Evolutionary conservation across 2,888 invertebrate genomes (phyloP), one percentile per base, ranked within the genome.

Genomic region (Pachliopta kotzebuea): DNA sequence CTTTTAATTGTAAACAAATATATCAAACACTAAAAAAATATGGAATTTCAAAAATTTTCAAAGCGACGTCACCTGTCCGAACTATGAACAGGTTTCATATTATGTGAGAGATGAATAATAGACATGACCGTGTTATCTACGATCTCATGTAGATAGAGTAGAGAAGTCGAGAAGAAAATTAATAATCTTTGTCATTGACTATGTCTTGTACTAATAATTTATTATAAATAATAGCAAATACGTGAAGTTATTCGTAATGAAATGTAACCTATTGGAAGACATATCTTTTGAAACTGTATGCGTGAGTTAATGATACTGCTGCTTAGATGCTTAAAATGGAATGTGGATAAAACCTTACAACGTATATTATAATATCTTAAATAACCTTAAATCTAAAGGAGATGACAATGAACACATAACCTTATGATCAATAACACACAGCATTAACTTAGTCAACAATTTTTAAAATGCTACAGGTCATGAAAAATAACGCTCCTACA

Each of bases 251-350:
- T 66, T 63, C 53, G 58, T 68, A 67, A 76, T 79, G 75, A 69
- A 81, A 80, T 78, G 81, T 86, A 87, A 85, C 81, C 88, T 90
- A 90, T 84, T 90, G 90, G 90, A 90, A 90, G 90, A 90, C 90
- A 78, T 84, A 81, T 72, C 71, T 78, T 83, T 82, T 81, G 77
- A 86, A 83, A 82, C 76, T 72, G 76, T 78, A 77, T 77, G 77
- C 74, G 72, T 76, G 66, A 72, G 68, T 72, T 68, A 65, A 67
- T 72, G 70, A 62, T 54, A 68, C 58, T 68, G 71, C 69, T 66
- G 67, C 65, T 71, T 73, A 74, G 75, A 74, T 69, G 75, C 64
- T 68, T 72, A 73, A 70, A 70, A 86, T 85, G 86, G 86, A 86
- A 86, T 85, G 84, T 75, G 69, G 68, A 75, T 67, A 67, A 70